Base-by-base conservation (phyloP, 2,797 vertebrate species). In the Gymnoscopelus microlampas region DNA sequence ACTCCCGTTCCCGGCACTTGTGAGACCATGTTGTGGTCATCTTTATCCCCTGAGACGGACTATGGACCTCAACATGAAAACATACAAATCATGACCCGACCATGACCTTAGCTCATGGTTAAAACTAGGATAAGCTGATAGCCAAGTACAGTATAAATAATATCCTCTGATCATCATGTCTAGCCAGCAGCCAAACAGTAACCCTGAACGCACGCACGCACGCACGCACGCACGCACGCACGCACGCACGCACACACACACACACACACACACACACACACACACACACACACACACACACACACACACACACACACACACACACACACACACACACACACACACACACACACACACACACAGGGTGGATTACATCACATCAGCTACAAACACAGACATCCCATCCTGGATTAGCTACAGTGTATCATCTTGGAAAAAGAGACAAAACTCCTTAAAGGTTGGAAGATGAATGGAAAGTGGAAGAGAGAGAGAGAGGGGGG, bases 281-380 rank as follows among this genome's bases (percentile, higher is more conserved):
- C 3, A 47, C 35, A 15, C 3, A 3, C 10, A 19, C 58, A 47
- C 3, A 47, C 35, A 15, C 3, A 3, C 10, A 19, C 58, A 47
- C 3, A 47, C 35, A 15, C 3, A 3, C 10, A 19, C 58, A 47
- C 3, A 19, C 19, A 19, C 19, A 19, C 19, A 19, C 19, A 19
- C 64, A 55, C 66, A 58, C 66, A 67, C 61, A 58, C 63, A n/a
- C 55, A 39, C 56, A 26, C 4, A 60, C 76, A 73, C 53, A 23
- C 61, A 73, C 76, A 64, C 53, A 57, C 68, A 19, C 71, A 72
- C 55, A 62, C 71, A 79, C 13, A 70, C 78, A 79, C 88, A 91
- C 91, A 91, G 82, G 71, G 64, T 89, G 88, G 91, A 91, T 92
- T 91, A 91, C 85, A 78, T 81, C 73, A 85, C 78, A 84, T 80